Evolutionary conservation across 2,888 invertebrate species (phyloP).

Genomic region (Cryptocephalus primarius): DNA sequence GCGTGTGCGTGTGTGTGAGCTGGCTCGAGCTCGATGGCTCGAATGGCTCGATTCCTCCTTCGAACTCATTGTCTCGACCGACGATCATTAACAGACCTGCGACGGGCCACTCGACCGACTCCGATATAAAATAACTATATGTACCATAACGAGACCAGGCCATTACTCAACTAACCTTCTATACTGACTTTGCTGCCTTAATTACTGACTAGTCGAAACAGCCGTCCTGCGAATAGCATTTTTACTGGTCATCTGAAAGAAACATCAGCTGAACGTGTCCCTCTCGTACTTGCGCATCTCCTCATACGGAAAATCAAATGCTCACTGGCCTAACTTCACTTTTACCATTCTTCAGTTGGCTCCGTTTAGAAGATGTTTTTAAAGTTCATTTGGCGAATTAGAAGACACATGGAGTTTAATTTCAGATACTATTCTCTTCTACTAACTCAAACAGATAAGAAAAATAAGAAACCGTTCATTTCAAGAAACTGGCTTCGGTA

Average conservation of each 20-base stretch:
- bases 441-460: too few relatives aligned
- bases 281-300: too few relatives aligned
- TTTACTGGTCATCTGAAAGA: slow-evolving; percentile 3
- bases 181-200: slow-evolving; percentile 14
- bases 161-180: slow-evolving; percentile 15
- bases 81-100: slow-evolving; percentile 26
- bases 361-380: too few relatives aligned
- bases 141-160: slow-evolving; percentile 24
- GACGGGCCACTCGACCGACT: slow-evolving; percentile 21
- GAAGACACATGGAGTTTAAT: too few relatives aligned
- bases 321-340: too few relatives aligned
- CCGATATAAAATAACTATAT: slow-evolving; percentile 26
- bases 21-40: slow-evolving; percentile 2
- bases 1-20: slow-evolving; percentile 12
- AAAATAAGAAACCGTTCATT: too few relatives aligned
- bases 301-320: too few relatives aligned
- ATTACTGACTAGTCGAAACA: slow-evolving; percentile 14
- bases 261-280: neutral
- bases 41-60: slow-evolving; percentile 5
- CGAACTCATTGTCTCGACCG: slow-evolving; percentile 25
- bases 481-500: too few relatives aligned
- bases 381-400: too few relatives aligned
- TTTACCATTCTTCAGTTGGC: too few relatives aligned
- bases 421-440: too few relatives aligned
- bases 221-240: slow-evolving; percentile 11